phyloP scores from a whole-genome alignment of 2,113 vertebrate genomes.

The Telmatochromis bifrenatus region DNA sequence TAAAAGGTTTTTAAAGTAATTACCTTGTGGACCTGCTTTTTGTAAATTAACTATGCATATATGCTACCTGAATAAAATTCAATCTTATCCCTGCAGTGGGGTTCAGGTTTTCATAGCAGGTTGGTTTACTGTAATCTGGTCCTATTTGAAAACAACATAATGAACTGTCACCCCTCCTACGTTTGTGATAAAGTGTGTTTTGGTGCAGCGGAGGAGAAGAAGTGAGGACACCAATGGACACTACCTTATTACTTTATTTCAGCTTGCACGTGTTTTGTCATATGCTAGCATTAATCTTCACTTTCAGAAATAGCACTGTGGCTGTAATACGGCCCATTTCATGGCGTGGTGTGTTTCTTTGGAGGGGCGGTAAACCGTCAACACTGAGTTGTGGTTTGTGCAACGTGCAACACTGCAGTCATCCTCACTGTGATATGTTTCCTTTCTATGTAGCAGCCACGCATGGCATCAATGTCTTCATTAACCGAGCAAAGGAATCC shows the following conservation, averaged over 20 bases:
- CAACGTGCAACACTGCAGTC: not conserved
- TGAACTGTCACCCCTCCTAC: not conserved
- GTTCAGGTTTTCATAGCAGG: not conserved
- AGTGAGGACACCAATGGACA: not conserved
- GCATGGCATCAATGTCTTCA: slow-evolving; percentile 28
- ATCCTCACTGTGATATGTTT: not conserved
- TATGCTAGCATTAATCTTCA: not conserved
- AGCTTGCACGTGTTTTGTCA: not conserved
- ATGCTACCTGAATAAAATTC: not conserved
- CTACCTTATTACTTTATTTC: not conserved
- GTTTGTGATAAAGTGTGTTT: not conserved
- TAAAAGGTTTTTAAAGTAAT: not conserved
- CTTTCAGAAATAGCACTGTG: not conserved
- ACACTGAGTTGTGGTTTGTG: not conserved
- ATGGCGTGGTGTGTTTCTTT: not conserved
- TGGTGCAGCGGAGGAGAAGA: not conserved
- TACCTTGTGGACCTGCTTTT: not conserved
- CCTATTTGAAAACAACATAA: not conserved
- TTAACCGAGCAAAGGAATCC: slow-evolving; percentile 26
- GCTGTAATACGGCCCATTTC: not conserved
- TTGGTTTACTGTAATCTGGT: slow-evolving; percentile 19
- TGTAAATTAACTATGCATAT: not conserved
- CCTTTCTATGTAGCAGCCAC: not conserved
- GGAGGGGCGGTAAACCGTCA: not conserved
- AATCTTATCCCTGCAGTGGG: not conserved